Evolutionary conservation across 2,888 invertebrate genomes (phyloP).

Genomic region (Parapristionchus giblindavisi): DNA sequence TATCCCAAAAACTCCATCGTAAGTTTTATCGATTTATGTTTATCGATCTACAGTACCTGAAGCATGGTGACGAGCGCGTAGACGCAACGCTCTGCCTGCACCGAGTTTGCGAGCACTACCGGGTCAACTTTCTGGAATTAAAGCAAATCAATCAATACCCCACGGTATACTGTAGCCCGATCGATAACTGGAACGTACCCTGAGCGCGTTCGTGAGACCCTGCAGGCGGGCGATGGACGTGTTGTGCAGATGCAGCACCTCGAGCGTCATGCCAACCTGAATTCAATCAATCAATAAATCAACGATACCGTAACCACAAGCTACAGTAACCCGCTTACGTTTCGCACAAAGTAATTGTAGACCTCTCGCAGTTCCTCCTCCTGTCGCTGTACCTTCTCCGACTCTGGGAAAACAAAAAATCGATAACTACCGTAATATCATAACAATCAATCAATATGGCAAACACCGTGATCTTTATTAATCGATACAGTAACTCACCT

Average conservation of each 20-base stretch:
- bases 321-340: slow-evolving; percentile 47
- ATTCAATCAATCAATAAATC: slow-evolving; percentile 24
- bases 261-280: slow-evolving; percentile 59
- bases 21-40: too few relatives aligned
- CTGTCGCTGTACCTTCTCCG: not conserved
- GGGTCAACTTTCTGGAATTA: slow-evolving; percentile 60
- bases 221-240: slow-evolving; percentile 60
- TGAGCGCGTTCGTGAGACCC: slow-evolving; percentile 59
- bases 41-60: slow-evolving; percentile 50
- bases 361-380: slow-evolving; percentile 52
- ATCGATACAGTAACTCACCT: too few relatives aligned
- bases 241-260: slow-evolving; percentile 64
- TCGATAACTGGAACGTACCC: too few relatives aligned
- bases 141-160: too few relatives aligned
- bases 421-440: too few relatives aligned
- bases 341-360: slow-evolving; percentile 64
- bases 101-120: slow-evolving; percentile 50
- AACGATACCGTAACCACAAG: not conserved
- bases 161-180: too few relatives aligned
- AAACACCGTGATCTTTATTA: too few relatives aligned
- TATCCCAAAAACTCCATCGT: too few relatives aligned
- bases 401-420: not conserved
- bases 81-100: slow-evolving; percentile 60
- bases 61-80: slow-evolving; percentile 65
- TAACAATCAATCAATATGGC: too few relatives aligned